Evolutionary conservation across 1,140 invertebrate genomes (phyloP).

Genomic region (Lamellibrachia luymesi): DNA sequence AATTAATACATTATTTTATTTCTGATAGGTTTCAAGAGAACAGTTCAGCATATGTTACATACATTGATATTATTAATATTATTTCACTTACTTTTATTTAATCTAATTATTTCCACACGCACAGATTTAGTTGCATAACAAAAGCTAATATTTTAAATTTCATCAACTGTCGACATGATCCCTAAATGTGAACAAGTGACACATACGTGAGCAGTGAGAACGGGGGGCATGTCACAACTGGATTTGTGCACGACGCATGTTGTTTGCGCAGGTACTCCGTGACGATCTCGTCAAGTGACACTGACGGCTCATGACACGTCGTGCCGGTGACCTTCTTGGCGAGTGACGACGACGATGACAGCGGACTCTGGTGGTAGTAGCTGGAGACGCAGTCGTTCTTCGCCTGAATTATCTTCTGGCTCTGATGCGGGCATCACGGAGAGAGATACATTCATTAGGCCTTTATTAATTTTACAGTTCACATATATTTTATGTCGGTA

Average conservation of each 20-base stretch:
- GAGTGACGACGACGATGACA: neutral
- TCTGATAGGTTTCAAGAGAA: neutral
- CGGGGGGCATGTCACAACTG: conserved; percentile 62
- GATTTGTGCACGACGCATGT: conserved; percentile 61
- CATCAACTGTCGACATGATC: neutral
- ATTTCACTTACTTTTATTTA: neutral
- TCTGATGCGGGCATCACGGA: neutral
- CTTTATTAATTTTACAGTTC: no score
- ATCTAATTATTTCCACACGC: neutral
- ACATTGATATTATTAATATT: neutral
- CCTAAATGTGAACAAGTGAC: neutral
- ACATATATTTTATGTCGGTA: no score
- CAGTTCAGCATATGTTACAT: neutral
- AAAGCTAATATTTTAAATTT: neutral
- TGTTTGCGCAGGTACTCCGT: conserved; percentile 95
- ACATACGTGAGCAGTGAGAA: conserved; percentile 60
- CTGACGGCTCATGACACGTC: conserved; percentile 46
- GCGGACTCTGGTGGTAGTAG: conserved; percentile 2
- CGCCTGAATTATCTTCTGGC: neutral
- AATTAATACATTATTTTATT: neutral
- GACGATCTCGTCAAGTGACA: conserved; percentile 87
- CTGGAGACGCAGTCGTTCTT: neutral
- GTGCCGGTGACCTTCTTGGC: neutral
- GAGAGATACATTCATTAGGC: neutral
- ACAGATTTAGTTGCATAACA: neutral